Evolutionary conservation across 2,888 invertebrate species (phyloP).

Genomic region (Malachius bipustulatus): DNA sequence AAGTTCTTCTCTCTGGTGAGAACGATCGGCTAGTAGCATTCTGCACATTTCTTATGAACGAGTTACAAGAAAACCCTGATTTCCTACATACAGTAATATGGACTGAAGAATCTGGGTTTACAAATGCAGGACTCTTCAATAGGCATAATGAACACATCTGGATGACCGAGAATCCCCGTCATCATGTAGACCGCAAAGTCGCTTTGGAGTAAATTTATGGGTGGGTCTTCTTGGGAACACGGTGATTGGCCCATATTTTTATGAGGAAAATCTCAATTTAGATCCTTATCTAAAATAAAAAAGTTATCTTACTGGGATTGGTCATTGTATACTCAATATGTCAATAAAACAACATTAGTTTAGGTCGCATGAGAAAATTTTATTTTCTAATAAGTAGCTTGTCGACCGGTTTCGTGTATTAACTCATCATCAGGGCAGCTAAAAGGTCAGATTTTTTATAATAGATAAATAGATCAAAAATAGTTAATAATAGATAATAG

Average conservation of each 20-base stretch:
- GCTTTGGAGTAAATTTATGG: conserved; percentile 5
- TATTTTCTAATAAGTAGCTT: too few species aligned
- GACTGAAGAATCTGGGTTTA: background rate
- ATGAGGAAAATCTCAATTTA: conserved; percentile 7
- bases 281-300: too few species aligned
- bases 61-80: background rate
- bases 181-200: background rate
- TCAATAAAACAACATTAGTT: too few species aligned
- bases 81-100: background rate
- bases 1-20: background rate
- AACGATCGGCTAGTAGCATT: background rate
- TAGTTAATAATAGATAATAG: too few species aligned
- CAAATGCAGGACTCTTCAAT: too few species aligned
- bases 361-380: too few species aligned
- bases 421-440: too few species aligned
- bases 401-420: too few species aligned
- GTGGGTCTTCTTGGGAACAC: conserved; percentile 8
- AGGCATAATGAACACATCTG: conserved; percentile 1
- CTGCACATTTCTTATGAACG: background rate
- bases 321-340: too few species aligned
- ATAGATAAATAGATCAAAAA: too few species aligned
- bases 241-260: conserved; percentile 7
- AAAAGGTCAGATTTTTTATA: too few species aligned
- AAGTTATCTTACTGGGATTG: too few species aligned
- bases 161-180: background rate